Conservation (phyloP, 2,113 vertebrate species). For the Siniperca knerii region DNA sequence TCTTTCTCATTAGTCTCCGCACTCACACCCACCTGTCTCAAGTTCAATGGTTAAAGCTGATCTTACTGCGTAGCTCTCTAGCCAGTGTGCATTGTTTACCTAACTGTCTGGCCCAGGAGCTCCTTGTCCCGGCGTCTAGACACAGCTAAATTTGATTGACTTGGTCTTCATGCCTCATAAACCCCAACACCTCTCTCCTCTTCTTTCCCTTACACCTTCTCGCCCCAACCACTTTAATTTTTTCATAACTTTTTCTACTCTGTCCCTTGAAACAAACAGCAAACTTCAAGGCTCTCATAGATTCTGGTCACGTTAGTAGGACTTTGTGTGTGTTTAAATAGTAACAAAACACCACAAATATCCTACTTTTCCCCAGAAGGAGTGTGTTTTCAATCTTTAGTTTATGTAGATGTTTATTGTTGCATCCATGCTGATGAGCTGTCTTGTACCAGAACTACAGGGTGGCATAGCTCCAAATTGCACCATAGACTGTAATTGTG, state of each 20-base stretch:
- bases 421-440: constrained; percentile 38
- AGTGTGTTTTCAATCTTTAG: constrained; percentile 57
- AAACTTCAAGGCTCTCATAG: constrained; percentile 22
- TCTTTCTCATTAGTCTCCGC: constrained; percentile 33
- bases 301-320: constrained; percentile 38
- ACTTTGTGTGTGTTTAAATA: constrained; percentile 49
- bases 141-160: constrained; percentile 58
- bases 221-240: constrained; percentile 8
- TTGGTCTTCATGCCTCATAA: constrained; percentile 66
- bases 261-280: background rate
- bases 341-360: constrained; percentile 54
- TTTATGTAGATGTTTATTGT: constrained; percentile 39
- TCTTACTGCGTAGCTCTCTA: constrained; percentile 21
- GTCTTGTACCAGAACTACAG: constrained; percentile 11
- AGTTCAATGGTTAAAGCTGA: constrained; percentile 44
- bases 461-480: constrained; percentile 21
- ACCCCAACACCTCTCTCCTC: constrained; percentile 50
- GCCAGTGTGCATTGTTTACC: constrained; percentile 64
- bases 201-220: constrained; percentile 22
- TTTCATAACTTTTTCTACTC: constrained; percentile 14
- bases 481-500: constrained; percentile 9
- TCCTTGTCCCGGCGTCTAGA: constrained; percentile 68
- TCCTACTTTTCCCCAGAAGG: constrained; percentile 28
- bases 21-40: constrained; percentile 61
- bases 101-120: constrained; percentile 55